These are phyloP conservation scores for Seira musarum DNA, from an alignment of 2,888 invertebrate genomes.

Conservation along the genomic window DNA sequence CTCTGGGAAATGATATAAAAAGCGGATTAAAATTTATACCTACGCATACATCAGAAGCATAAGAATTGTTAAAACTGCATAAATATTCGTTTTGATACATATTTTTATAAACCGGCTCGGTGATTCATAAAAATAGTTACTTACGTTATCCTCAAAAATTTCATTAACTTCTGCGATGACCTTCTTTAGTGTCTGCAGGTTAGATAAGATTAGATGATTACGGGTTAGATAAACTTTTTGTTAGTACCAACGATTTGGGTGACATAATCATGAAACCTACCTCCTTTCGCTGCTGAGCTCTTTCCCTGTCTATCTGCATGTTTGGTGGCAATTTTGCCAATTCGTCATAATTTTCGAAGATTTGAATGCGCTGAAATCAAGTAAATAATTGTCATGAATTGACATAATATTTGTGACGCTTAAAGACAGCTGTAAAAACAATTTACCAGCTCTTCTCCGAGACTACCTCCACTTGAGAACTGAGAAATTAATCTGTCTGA, in stretches of 20 bases:
- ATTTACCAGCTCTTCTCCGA: slow-evolving; percentile 26
- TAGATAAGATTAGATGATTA: neutral
- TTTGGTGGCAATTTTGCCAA: slow-evolving; percentile 6
- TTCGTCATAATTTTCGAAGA: slow-evolving; percentile 20
- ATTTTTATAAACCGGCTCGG: too few species aligned
- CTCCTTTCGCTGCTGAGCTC: neutral
- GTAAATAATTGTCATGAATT: neutral
- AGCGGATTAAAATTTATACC: too few species aligned
- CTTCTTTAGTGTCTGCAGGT: slow-evolving; percentile 16
- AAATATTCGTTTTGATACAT: too few species aligned
- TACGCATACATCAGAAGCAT: too few species aligned
- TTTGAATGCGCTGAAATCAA: slow-evolving; percentile 7
- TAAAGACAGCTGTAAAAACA: too few species aligned
- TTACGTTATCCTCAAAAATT: slow-evolving; percentile 13
- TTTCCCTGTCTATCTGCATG: neutral
- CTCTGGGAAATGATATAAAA: too few species aligned
- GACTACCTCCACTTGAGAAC: slow-evolving; percentile 13
- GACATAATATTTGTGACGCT: neutral
- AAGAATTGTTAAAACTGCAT: too few species aligned
- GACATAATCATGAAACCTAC: too few species aligned
- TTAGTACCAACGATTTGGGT: too few species aligned
- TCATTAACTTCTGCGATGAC: slow-evolving; percentile 21
- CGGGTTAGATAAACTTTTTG: too few species aligned
- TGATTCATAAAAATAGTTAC: too few species aligned
- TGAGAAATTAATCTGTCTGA: slow-evolving; percentile 32